phyloP scores from a whole-genome alignment of 2,113 vertebrate genomes.

The Chionis minor region DNA sequence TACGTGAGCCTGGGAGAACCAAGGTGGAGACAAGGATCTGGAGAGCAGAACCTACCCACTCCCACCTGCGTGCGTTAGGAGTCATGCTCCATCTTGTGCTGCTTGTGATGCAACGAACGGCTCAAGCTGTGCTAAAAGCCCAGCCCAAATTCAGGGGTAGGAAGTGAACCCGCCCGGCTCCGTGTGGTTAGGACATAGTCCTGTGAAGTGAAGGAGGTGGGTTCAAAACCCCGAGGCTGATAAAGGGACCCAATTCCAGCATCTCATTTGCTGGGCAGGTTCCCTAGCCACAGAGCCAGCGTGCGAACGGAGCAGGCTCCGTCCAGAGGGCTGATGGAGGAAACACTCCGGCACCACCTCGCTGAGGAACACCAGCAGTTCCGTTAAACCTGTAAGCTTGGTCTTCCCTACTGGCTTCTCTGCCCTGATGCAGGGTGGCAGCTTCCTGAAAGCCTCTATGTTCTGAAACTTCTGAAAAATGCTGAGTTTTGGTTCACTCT shows the following conservation, averaged over 20 bases:
- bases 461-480: not conserved
- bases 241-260: not conserved
- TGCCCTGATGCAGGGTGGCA: not conserved
- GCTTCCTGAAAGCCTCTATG: fast-evolving
- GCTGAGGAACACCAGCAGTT: not conserved
- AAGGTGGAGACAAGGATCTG: slow-evolving; percentile 16
- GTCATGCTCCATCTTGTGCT: slow-evolving; percentile 45
- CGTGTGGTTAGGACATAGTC: not conserved
- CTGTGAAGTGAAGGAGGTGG: not conserved
- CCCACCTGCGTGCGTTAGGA: not conserved
- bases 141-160: not conserved
- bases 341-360: not conserved
- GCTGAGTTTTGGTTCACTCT: not conserved
- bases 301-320: not conserved
- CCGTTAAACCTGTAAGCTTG: fast-evolving
- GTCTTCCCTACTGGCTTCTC: not conserved
- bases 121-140: not conserved
- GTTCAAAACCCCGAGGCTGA: not conserved
- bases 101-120: not conserved
- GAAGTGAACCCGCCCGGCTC: not conserved
- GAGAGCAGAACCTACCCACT: not conserved
- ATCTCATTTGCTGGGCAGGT: not conserved
- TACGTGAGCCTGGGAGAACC: not conserved
- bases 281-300: not conserved
- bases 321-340: not conserved